Conservation (phyloP, 2,888 invertebrate species). For the Hedychridium roseum region DNA sequence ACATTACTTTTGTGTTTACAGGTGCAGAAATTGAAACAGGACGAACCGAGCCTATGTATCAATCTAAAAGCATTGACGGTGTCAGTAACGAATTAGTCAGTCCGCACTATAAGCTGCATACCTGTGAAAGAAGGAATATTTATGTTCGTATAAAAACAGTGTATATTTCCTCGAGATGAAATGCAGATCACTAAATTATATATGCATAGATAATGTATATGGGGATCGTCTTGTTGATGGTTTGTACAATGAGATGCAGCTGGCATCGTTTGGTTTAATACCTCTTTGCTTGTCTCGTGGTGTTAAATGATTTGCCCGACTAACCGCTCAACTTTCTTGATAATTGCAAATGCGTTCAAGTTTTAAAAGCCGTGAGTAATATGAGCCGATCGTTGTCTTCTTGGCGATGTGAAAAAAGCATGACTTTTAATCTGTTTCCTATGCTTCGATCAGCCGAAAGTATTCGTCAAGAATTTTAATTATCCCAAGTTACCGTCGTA, state of each 20-base stretch:
- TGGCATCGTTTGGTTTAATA: no score
- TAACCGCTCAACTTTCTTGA: no score
- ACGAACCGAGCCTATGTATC: constrained; percentile 45
- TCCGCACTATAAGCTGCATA: constrained; percentile 58
- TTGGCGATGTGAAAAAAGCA: no score
- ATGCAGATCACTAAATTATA: constrained; percentile 26
- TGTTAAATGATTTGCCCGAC: no score
- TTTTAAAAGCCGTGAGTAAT: no score
- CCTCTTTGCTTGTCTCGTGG: no score
- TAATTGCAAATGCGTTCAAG: no score
- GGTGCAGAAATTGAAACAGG: neutral
- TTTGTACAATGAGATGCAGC: constrained; percentile 53
- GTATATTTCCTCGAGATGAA: constrained; percentile 19
- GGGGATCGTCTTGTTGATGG: constrained; percentile 28
- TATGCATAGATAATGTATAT: constrained; percentile 4
- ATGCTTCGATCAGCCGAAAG: constrained; percentile 22
- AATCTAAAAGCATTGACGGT: constrained; percentile 47
- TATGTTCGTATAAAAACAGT: constrained; percentile 30
- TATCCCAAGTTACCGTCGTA: no score
- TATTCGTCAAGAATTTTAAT: constrained; percentile 3
- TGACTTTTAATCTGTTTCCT: no score
- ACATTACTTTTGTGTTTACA: neutral
- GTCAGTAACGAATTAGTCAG: constrained; percentile 43
- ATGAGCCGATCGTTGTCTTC: no score
- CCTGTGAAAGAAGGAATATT: constrained; percentile 54